These are phyloP conservation scores for Eubasilissa splendida DNA, from an alignment of 2,888 invertebrate species.

Conservation along the genomic window DNA sequence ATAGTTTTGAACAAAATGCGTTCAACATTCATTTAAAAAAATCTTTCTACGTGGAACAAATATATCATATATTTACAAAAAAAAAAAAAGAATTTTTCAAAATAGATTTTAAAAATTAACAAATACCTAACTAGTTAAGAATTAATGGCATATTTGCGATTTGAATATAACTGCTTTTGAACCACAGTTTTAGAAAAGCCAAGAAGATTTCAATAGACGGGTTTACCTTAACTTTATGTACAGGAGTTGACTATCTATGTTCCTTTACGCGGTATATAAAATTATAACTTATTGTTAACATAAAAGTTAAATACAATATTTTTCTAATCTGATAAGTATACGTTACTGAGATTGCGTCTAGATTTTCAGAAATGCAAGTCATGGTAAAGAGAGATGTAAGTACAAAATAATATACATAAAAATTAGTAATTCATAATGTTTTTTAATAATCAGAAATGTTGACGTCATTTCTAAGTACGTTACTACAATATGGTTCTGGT, in stretches of 20 bases:
- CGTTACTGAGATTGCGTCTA: slow-evolving; percentile 38
- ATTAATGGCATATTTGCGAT: slow-evolving; percentile 48
- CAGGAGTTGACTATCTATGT: slow-evolving; percentile 57
- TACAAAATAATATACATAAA: slow-evolving; percentile 38
- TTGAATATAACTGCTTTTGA: slow-evolving; percentile 24
- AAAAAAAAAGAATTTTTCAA: slow-evolving; percentile 36
- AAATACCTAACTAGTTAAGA: slow-evolving; percentile 44
- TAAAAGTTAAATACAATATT: slow-evolving; percentile 35
- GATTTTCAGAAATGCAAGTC: slow-evolving; percentile 29
- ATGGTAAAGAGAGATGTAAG: slow-evolving; percentile 13
- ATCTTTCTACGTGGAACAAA: slow-evolving; percentile 39
- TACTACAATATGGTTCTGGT: not conserved
- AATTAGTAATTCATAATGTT: not conserved
- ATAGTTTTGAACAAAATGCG: slow-evolving; percentile 39
- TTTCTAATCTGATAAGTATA: slow-evolving; percentile 37
- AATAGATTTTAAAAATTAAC: slow-evolving; percentile 49
- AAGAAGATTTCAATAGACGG: slow-evolving; percentile 38
- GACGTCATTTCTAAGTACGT: too few relatives aligned
- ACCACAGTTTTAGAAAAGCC: slow-evolving; percentile 39
- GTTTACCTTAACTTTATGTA: slow-evolving; percentile 53
- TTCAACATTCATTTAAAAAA: slow-evolving; percentile 36
- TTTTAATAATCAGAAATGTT: too few relatives aligned
- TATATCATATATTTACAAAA: slow-evolving; percentile 43
- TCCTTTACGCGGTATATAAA: slow-evolving; percentile 51
- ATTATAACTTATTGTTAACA: slow-evolving; percentile 26